Conservation (phyloP, 92 coral and sea anemone species). For the Heteractis magnifica region DNA sequence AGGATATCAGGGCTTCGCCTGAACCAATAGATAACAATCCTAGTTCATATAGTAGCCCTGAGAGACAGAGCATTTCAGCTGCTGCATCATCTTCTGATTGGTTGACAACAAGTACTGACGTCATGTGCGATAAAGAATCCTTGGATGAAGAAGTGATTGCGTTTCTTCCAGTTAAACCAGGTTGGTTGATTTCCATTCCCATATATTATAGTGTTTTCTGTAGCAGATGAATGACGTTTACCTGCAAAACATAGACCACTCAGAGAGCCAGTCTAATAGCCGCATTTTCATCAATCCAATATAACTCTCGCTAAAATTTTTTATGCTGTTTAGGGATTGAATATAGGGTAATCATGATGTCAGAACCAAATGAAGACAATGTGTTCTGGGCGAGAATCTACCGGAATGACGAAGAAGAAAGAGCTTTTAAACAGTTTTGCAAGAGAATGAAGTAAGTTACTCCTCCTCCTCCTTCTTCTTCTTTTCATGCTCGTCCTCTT, state of each 20-base stretch:
- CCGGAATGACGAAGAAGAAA: slow-evolving; percentile 11
- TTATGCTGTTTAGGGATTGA: background rate
- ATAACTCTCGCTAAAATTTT: no score
- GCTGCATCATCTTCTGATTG: background rate
- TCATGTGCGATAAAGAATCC: background rate
- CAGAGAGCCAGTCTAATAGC: no score
- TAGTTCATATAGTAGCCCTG: background rate
- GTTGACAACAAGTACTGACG: background rate
- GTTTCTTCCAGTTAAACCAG: slow-evolving; percentile 28
- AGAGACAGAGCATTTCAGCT: no score
- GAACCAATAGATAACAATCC: background rate
- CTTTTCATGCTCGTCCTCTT: background rate
- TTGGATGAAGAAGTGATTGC: background rate
- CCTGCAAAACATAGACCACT: no score
- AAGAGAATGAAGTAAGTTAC: slow-evolving; percentile 3
- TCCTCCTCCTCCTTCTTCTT: no score
- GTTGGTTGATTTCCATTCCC: background rate
- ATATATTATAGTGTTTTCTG: no score
- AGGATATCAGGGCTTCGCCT: background rate
- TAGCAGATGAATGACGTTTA: no score
- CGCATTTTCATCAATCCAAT: background rate
- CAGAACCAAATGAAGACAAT: slow-evolving; percentile 8
- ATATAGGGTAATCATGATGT: background rate
- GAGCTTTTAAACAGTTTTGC: background rate
- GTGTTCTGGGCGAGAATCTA: slow-evolving; percentile 19